A percentile compares a stretch with the other conserved stretches of the same genome.
phyloP scores from a whole-genome alignment of 1,140 invertebrate species.

The Eumaeus atala region DNA sequence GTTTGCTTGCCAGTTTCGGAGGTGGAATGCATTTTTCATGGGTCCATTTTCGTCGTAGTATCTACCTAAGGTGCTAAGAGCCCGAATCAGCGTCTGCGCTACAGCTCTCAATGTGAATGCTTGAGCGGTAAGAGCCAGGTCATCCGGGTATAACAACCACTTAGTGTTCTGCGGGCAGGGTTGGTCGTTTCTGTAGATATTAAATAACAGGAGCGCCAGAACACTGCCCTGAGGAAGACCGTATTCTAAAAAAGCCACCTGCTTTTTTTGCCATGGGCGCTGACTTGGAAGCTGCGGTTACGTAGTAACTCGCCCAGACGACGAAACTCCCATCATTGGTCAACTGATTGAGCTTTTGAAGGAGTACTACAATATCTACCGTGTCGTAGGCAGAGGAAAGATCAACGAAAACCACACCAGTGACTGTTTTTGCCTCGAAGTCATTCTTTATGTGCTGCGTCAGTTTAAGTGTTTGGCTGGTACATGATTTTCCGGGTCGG shows the following conservation, averaged over 20 bases:
- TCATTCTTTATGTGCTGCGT: too few species aligned
- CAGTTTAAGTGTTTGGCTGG: too few species aligned
- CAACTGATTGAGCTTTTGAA: too few species aligned
- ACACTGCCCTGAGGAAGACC: slow-evolving; percentile 43
- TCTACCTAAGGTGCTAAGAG: background rate
- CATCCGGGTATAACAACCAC: too few species aligned
- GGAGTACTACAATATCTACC: too few species aligned
- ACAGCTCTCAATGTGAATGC: background rate
- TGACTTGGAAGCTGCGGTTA: background rate
- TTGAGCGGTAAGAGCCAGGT: too few species aligned
- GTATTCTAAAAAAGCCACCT: background rate
- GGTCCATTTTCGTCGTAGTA: background rate
- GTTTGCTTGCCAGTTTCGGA: slow-evolving; percentile 12
- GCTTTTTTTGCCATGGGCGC: background rate
- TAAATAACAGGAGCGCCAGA: slow-evolving; percentile 31
- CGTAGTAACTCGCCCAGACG: background rate
- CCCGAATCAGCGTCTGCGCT: background rate
- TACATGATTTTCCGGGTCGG: too few species aligned
- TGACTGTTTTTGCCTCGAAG: too few species aligned
- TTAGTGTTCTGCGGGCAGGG: background rate
- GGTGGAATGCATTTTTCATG: slow-evolving; percentile 12
- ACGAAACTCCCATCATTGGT: background rate
- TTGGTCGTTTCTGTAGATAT: slow-evolving; percentile 32
- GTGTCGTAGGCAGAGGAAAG: too few species aligned
- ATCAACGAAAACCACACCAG: too few species aligned